Evolutionary conservation across 1,140 invertebrate genomes (phyloP).

Genomic region (Drosophila sulfurigaster): DNA sequence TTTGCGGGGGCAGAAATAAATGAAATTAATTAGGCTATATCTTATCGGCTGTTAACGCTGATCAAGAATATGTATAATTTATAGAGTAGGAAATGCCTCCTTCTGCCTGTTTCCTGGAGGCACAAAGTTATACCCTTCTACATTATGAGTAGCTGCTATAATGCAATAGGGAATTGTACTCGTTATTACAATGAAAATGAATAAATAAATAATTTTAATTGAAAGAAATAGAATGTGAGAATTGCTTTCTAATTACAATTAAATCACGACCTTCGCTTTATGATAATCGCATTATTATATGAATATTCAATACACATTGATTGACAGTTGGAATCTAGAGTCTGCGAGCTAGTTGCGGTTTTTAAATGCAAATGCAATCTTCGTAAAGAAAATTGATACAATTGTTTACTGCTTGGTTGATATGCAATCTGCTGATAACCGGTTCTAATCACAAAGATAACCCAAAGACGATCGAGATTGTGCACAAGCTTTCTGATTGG

Average conservation of each 20-base stretch:
- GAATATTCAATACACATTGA: background rate
- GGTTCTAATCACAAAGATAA: slow-evolving; percentile 9
- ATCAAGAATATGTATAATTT: too few relatives aligned
- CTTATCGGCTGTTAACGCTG: too few relatives aligned
- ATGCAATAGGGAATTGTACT: too few relatives aligned
- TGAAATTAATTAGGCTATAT: too few relatives aligned
- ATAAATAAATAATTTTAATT: background rate
- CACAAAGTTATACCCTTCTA: too few relatives aligned
- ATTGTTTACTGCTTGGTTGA: slow-evolving; percentile 5
- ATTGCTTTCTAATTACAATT: too few relatives aligned
- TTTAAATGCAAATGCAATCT: slow-evolving; percentile 1
- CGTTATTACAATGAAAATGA: too few relatives aligned
- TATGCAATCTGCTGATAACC: slow-evolving; percentile 8
- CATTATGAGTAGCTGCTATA: too few relatives aligned
- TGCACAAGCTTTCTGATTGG: background rate
- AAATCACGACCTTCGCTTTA: background rate
- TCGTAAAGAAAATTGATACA: background rate
- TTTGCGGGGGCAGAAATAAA: too few relatives aligned
- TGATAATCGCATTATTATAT: background rate
- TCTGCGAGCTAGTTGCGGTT: background rate
- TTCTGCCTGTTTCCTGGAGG: too few relatives aligned
- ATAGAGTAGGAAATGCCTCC: too few relatives aligned
- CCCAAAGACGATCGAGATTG: background rate
- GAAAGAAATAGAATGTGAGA: background rate
- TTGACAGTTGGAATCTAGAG: background rate